These are phyloP conservation scores for Ladona fulva DNA, from an alignment of 1,140 invertebrate species.

Conservation along the genomic window DNA sequence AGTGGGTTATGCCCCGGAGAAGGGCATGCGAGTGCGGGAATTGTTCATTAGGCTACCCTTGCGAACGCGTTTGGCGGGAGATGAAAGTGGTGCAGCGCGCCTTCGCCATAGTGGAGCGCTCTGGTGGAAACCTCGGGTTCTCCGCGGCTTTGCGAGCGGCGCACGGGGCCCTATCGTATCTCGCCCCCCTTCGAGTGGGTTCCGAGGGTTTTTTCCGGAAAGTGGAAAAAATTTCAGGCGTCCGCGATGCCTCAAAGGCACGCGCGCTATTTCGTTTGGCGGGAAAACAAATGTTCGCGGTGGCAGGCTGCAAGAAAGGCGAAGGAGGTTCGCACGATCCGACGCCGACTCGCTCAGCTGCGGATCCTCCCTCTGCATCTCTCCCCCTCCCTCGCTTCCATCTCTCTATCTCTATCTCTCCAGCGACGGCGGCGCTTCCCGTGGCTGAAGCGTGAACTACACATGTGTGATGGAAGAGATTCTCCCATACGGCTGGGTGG, in stretches of 20 bases:
- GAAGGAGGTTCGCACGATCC: background rate
- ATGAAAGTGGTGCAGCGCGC: no score
- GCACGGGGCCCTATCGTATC: background rate
- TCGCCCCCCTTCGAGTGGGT: background rate
- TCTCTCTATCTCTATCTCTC: background rate
- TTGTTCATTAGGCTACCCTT: no score
- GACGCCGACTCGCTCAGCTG: background rate
- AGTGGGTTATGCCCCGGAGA: no score
- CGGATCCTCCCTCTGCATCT: background rate
- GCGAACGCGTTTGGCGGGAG: no score
- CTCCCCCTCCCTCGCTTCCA: background rate
- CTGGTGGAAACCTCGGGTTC: no score
- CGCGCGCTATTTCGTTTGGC: background rate
- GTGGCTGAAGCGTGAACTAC: background rate
- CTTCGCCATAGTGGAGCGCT: no score
- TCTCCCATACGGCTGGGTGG: no score
- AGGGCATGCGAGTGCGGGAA: no score
- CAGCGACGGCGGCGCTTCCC: background rate
- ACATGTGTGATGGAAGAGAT: no score
- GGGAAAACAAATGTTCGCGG: background rate
- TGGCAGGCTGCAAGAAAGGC: background rate
- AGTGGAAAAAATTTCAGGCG: background rate
- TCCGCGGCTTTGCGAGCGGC: no score
- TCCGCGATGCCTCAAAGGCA: background rate
- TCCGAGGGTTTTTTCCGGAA: background rate